These are phyloP conservation scores for Emys orbicularis DNA, from an alignment of 2,797 vertebrate genomes.

Conservation along the genomic window DNA sequence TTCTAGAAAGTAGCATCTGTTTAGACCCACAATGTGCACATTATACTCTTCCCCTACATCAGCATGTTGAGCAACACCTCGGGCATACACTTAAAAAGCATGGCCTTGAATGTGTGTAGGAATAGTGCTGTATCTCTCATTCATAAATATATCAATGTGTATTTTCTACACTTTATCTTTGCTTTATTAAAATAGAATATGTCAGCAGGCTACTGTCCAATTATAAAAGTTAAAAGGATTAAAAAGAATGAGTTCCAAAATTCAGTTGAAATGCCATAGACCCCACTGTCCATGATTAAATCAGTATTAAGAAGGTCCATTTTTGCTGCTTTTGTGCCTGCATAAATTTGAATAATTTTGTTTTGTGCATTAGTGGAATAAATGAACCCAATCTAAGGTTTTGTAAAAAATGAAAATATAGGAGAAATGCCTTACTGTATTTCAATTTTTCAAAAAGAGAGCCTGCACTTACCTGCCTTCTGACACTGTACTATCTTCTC, in stretches of 20 bases:
- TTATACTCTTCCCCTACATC: not conserved
- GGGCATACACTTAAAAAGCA: not conserved
- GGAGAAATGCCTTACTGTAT: not conserved
- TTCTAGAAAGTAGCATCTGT: not conserved
- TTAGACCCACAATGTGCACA: not conserved
- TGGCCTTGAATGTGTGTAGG: not conserved
- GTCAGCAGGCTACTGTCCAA: not conserved
- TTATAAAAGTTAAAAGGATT: not conserved
- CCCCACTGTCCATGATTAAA: not conserved
- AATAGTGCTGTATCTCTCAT: not conserved
- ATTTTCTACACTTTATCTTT: not conserved
- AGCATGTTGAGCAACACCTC: not conserved
- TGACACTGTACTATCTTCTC: slow-evolving; percentile 95
- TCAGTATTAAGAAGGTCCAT: not conserved
- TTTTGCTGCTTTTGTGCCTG: not conserved
- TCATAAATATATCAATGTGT: not conserved
- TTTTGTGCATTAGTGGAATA: not conserved
- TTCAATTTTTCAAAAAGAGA: slow-evolving; percentile 16
- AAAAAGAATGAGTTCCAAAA: not conserved
- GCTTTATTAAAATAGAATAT: not conserved
- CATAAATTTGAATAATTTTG: not conserved
- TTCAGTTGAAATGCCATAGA: not conserved
- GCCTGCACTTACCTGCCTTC: slow-evolving; percentile 89
- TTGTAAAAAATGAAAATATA: not conserved
- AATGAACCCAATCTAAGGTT: not conserved